Evolutionary conservation across 2,888 invertebrate genomes (phyloP), one percentile per base, ranked within the genome.

Genomic region (Neelides folsomi): DNA sequence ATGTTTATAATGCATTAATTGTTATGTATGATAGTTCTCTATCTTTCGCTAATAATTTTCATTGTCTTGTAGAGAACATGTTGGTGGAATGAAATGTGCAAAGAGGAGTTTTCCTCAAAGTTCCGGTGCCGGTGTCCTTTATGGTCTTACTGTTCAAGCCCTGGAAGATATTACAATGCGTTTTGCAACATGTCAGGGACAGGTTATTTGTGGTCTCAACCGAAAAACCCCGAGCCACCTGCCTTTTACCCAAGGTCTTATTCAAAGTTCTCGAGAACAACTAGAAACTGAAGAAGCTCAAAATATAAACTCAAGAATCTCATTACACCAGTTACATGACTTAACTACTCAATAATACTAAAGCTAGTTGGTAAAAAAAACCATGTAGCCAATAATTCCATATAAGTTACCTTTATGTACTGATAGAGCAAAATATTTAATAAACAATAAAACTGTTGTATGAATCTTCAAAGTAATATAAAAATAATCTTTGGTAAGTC

Each of bases 1-100:
- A n/a, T n/a, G n/a, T n/a, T n/a, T n/a, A n/a, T n/a, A n/a, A n/a
- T n/a, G n/a, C n/a, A n/a, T n/a, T n/a, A 27, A 43, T 43, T 43
- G 3, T n/a, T 15, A n/a, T 43, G 10, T n/a, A 15, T 43, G 41
- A 10, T 19, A 43, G 18, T 43, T 43, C 5, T 43, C 4, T 42
- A 12, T 42, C 45, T 51, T 49, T n/a, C n/a, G n/a, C n/a, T n/a
- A n/a, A n/a, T n/a, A n/a, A n/a, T n/a, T n/a, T n/a, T n/a, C n/a
- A n/a, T n/a, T 18, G 53, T 47, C 56, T 73, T 74, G 47, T 70
- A 88, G 89, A 79, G 89, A 69, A 87, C 85, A 47, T 89, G 89
- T 71, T 89, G 87, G 86, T 88, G 87, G 85, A 89, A 88, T 70
- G 89, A 90, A 74, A 81, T 87, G 15, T 90, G 89, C 73, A 89